Base-by-base conservation (phyloP, 2,113 vertebrate genomes). In the Montifringilla adamsi region DNA sequence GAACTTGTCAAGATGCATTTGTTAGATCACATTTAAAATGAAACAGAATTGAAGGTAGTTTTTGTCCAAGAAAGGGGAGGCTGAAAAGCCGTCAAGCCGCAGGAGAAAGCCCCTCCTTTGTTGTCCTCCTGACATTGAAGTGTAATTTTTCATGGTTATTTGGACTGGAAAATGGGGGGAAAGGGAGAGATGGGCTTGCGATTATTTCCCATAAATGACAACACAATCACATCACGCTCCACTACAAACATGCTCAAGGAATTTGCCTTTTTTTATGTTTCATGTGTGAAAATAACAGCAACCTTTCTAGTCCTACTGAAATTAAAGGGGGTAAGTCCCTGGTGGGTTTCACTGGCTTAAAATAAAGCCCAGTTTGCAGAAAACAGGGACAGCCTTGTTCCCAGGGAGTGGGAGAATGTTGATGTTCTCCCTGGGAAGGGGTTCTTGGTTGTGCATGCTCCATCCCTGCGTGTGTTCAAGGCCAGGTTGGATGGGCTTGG, bases 81-180 rank as follows among this genome's bases (percentile, higher is more conserved):
- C 97, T 91, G 96, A 96, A 98, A 97, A 98, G 96, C 96, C 79
- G 41, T 97, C 89, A 92, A 97, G 96, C 97, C 94, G 88, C 97
- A 95, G 91, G 95, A 97, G 96, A 98, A 97, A 93, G 87, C 84
- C 47, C 94, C 97, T 97, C 98, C 98, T 99, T 98, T 99, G 98
- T 99, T 98, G 98, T 98, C 97, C 98, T 97, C 93, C 98, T 99
- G 98, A 99, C 98, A 98, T 98, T 98, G 99, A 98, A 98, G 98
- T 99, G 98, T 99, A 99, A 99, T 99, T 99, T 99, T 99, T 99
- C 99, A 99, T 99, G 98, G 98, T 99, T 99, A 98, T 99, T 99
- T 99, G 98, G 99, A 98, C 98, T 99, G 98, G 98, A 99, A 99
- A 99, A 99, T 99, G 97, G 96, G 93, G 96, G 78, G 91, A 98